These are phyloP conservation scores for Plebejus melissa DNA, from an alignment of 2,888 invertebrate species.

Conservation along the genomic window DNA sequence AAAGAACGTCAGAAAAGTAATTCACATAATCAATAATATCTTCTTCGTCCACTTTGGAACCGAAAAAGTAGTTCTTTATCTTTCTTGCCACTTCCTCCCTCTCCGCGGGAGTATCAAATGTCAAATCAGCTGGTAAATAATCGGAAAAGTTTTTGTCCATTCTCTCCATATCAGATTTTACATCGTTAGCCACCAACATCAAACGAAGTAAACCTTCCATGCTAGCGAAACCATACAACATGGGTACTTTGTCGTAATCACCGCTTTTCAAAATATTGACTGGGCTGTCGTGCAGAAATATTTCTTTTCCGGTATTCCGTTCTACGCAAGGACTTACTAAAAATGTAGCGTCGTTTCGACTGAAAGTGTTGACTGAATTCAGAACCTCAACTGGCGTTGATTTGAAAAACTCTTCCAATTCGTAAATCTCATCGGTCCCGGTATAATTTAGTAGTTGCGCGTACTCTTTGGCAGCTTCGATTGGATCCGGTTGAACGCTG, in stretches of 20 bases:
- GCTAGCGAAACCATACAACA: conserved; percentile 47
- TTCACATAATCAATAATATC: conserved; percentile 36
- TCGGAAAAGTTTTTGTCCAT: neutral
- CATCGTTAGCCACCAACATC: neutral
- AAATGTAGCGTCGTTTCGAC: conserved; percentile 26
- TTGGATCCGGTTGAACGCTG: conserved; percentile 41
- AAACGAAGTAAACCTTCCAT: conserved; percentile 44
- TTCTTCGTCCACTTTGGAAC: conserved; percentile 39
- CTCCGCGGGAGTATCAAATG: conserved; percentile 35
- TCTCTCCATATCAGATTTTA: neutral
- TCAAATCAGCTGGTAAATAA: conserved; percentile 39
- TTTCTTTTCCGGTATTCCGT: conserved; percentile 39
- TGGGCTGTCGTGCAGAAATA: conserved; percentile 45
- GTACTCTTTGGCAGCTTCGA: conserved; percentile 40
- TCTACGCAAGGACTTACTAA: conserved; percentile 43
- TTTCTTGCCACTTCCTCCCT: conserved; percentile 35
- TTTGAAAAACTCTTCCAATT: conserved; percentile 50
- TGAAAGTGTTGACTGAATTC: conserved; percentile 1
- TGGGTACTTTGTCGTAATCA: conserved; percentile 45
- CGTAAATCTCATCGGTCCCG: conserved; percentile 43
- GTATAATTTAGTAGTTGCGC: conserved; percentile 41
- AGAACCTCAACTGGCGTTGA: neutral
- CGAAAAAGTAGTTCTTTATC: conserved; percentile 48
- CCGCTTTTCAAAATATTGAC: conserved; percentile 42
- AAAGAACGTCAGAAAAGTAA: conserved; percentile 51